Evolutionary conservation across 2,888 invertebrate genomes (phyloP).

Genomic region (Empis stercorea): DNA sequence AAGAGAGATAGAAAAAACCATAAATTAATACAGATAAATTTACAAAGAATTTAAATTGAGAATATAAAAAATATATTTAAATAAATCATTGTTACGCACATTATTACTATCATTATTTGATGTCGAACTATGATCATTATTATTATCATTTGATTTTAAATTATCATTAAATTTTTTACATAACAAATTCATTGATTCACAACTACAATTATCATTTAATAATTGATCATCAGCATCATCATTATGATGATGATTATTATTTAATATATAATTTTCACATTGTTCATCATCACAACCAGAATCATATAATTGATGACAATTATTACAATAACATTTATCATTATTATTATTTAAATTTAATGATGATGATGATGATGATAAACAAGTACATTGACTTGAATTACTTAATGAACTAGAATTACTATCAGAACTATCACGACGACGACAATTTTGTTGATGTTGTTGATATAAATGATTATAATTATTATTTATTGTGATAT

Average conservation of each 20-base stretch:
- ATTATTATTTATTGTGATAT: neutral
- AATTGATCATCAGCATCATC: neutral
- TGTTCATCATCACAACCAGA: slow-evolving; percentile 33
- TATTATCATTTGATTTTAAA: slow-evolving; percentile 21
- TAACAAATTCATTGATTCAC: slow-evolving; percentile 25
- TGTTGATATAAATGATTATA: slow-evolving; percentile 3
- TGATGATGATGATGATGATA: slow-evolving; percentile 17
- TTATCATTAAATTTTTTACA: slow-evolving; percentile 37
- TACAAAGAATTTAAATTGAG: neutral
- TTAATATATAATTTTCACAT: slow-evolving; percentile 20
- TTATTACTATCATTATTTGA: neutral
- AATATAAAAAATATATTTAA: slow-evolving; percentile 2
- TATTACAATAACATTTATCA: slow-evolving; percentile 16
- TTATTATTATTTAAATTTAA: slow-evolving; percentile 18
- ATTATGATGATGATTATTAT: neutral
- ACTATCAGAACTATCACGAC: slow-evolving; percentile 34
- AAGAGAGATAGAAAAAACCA: slow-evolving; percentile 5
- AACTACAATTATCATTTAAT: slow-evolving; percentile 2
- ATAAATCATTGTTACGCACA: neutral
- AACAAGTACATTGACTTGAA: slow-evolving; percentile 25
- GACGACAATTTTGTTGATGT: slow-evolving; percentile 24
- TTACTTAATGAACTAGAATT: slow-evolving; percentile 34
- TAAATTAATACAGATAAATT: neutral
- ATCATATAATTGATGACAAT: slow-evolving; percentile 23
- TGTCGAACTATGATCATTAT: neutral